Evolutionary conservation across 2,113 vertebrate species (phyloP), one percentile per base, ranked within the genome.

Genomic region (Gulo gulo): DNA sequence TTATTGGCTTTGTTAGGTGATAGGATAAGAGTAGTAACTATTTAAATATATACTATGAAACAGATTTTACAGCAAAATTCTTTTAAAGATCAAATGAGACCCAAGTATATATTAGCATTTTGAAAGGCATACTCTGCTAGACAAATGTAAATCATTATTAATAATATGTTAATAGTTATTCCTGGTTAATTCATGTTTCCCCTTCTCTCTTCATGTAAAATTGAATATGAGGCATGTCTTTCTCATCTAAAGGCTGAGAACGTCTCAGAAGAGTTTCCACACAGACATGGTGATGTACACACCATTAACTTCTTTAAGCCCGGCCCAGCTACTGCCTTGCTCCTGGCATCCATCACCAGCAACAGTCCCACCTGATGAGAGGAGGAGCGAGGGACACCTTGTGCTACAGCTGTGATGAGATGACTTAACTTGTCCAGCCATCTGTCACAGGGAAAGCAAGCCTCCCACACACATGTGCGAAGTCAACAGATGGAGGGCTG

Each of bases 351-450:
- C 67, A 0, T 76, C 87, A 57, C 36, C 71, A 63, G 63, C 29
- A 20, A 91, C 34, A 94, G 4, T 7, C 74, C 52, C 88, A 29
- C 78, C 7, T 61, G 94, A 86, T 7, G 0, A 23, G 16, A 90
- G 91, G 0, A 13, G 91, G 55, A 89, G 78, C 92, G 59, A 74
- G 36, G 9, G 16, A 39, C 55, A 4, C 26, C 52, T 59, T 11
- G 21, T 29, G 73, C 83, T 76, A 65, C 4, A 92, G 29, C 55
- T 95, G 63, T 89, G 88, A 95, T 29, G 2, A 57, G 91, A 50
- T 84, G 95, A 96, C 88, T 95, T 94, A 82, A 97, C 87, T 95
- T 67, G 5, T 50, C 80, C 42, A 92, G 73, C 89, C 97, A 97
- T 96, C 94, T 96, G 97, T 78, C 88, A 82, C 84, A 34, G 81